These are phyloP conservation scores for Hyalella azteca DNA, from an alignment of 2,888 invertebrate genomes.

Conservation along the genomic window DNA sequence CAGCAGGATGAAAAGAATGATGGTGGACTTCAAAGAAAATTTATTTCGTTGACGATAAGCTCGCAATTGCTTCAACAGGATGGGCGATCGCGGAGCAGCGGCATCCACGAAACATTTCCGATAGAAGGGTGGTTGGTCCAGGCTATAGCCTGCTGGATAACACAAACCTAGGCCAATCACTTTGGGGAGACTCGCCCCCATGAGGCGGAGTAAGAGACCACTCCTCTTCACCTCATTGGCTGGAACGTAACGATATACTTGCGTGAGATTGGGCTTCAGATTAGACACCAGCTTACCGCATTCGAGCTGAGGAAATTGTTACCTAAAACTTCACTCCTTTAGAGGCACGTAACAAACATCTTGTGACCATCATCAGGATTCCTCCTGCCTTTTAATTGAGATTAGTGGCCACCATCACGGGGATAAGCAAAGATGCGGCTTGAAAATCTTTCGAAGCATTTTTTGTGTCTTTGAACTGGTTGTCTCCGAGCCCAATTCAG, in stretches of 20 bases:
- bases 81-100: slow-evolving; percentile 9
- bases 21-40: no score
- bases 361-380: slow-evolving; percentile 36
- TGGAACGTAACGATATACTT: slow-evolving; percentile 31
- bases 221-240: slow-evolving; percentile 36
- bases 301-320: slow-evolving; percentile 34
- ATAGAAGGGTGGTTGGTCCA: slow-evolving; percentile 9
- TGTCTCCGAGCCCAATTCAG: slow-evolving; percentile 2
- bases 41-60: no score
- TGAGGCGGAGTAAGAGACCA: slow-evolving; percentile 29
- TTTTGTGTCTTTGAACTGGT: slow-evolving; percentile 5
- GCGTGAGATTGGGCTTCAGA: slow-evolving; percentile 30
- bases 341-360: slow-evolving; percentile 27
- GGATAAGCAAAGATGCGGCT: slow-evolving; percentile 30
- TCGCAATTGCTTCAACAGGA: no score
- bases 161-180: background rate
- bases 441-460: background rate
- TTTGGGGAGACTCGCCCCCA: slow-evolving; percentile 30
- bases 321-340: slow-evolving; percentile 35
- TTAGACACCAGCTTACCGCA: slow-evolving; percentile 28
- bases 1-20: no score
- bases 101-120: slow-evolving; percentile 35
- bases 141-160: slow-evolving; percentile 17
- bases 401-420: slow-evolving; percentile 25
- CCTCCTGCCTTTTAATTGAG: slow-evolving; percentile 35